phyloP scores from a whole-genome alignment of 2,797 vertebrate species.

The Lophius americanus region DNA sequence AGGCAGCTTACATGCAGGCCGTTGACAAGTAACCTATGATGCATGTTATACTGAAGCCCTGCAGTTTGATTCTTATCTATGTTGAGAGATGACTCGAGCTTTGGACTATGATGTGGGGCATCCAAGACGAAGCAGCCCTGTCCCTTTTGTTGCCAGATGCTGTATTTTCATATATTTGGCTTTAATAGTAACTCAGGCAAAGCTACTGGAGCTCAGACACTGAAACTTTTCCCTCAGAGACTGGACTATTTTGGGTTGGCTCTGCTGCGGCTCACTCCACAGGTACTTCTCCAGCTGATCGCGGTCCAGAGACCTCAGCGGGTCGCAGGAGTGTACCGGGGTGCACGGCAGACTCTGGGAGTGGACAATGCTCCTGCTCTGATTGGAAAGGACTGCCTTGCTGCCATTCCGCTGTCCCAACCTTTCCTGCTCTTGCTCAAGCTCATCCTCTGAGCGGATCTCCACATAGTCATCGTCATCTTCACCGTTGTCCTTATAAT shows the following conservation, averaged over 20 bases:
- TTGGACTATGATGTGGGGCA: slow-evolving; percentile 17
- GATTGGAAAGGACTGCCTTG: slow-evolving; percentile 22
- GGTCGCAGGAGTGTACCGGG: slow-evolving; percentile 72
- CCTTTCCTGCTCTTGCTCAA: slow-evolving; percentile 66
- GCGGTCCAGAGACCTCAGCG: slow-evolving; percentile 75
- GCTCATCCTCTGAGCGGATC: slow-evolving; percentile 95
- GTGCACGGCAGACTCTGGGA: slow-evolving; percentile 79
- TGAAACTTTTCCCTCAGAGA: slow-evolving; percentile 97
- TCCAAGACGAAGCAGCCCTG: slow-evolving; percentile 56
- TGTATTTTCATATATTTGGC: slow-evolving; percentile 46
- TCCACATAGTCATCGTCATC: slow-evolving; percentile 98
- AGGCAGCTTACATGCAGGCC: slow-evolving; percentile 54
- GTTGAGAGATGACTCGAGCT: slow-evolving; percentile 15
- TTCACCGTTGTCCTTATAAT: slow-evolving; percentile 93
- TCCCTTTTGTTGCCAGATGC: slow-evolving; percentile 36
- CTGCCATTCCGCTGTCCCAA: slow-evolving; percentile 19
- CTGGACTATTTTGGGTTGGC: slow-evolving; percentile 93
- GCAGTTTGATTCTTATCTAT: slow-evolving; percentile 33
- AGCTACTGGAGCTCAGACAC: slow-evolving; percentile 97
- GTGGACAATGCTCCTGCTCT: slow-evolving; percentile 50
- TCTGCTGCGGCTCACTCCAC: slow-evolving; percentile 90
- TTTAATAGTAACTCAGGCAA: slow-evolving; percentile 81
- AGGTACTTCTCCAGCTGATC: slow-evolving; percentile 91
- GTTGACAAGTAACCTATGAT: slow-evolving; percentile 27
- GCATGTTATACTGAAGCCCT: slow-evolving; percentile 42